Evolutionary conservation across 1,140 invertebrate genomes (phyloP), one percentile per base, ranked within the genome.

Genomic region (Pseudomyrmex flavicornis): DNA sequence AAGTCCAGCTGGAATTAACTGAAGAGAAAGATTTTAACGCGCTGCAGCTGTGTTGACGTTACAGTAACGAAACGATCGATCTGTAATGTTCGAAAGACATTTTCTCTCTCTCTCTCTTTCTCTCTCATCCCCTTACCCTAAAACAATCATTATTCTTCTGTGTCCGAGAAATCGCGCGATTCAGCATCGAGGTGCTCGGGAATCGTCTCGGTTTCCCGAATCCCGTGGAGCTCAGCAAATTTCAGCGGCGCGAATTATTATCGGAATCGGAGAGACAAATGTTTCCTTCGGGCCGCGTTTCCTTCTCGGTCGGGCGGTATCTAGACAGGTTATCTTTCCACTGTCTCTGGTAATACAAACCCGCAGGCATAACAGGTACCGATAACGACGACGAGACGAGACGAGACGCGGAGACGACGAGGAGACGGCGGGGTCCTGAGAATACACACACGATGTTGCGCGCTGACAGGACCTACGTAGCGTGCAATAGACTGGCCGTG

Each of bases 301-400:
- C 73, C 68, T 35, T 35, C 35, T 69, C 48, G 74, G 35, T 56
- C 15, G 65, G 74, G 63, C n/a, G 65, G 50, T 59, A 74, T 86
- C 73, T 74, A 77, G 59, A 66, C 66, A 61, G 70, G 80, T 73
- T 83, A 77, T 86, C 85, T 73, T 58, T 17, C 35, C 50, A 65
- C 35, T 69, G 85, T 87, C 80, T 76, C 26, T 84, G 12, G 52
- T 59, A 68, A 74, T 20, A 62, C 80, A 72, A 84, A 73, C 86
- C 85, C 70, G 66, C 20, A 87, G 85, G 86, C 86, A 79, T 87
- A 87, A 87, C 86, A 87, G 86, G 86, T 87, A 62, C 86, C 50
- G 86, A 87, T 87, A 87, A 75, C 85, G 86, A 73, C 72, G 84
- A 50, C 58, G 75, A 72, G 56, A 50, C 5, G 48, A 15, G 44